These are phyloP conservation scores for Brachionus angularis DNA, from an alignment of 1,140 invertebrate species.

Conservation along the genomic window DNA sequence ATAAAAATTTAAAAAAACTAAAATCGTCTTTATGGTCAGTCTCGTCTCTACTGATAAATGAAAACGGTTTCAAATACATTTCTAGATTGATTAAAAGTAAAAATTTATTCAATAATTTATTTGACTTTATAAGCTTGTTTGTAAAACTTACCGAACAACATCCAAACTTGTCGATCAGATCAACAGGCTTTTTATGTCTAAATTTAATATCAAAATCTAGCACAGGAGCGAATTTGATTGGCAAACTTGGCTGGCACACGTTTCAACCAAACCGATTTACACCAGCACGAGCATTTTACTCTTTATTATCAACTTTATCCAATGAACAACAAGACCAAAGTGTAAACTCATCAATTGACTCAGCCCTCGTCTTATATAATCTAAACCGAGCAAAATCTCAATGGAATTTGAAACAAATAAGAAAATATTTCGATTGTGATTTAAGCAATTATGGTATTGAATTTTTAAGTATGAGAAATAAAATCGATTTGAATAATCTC, in stretches of 20 bases:
- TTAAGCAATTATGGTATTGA: slow-evolving; percentile 16
- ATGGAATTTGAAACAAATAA: background rate
- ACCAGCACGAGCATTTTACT: background rate
- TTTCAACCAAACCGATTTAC: slow-evolving; percentile 31
- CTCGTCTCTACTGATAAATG: background rate
- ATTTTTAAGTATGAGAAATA: background rate
- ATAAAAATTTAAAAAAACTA: slow-evolving; percentile 9
- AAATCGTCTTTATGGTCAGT: slow-evolving; percentile 17
- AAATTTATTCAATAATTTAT: slow-evolving; percentile 30
- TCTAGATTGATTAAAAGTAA: background rate
- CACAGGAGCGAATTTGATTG: slow-evolving; percentile 31
- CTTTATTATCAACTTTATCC: background rate
- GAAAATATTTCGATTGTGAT: slow-evolving; percentile 40
- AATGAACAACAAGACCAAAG: slow-evolving; percentile 6
- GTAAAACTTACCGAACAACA: slow-evolving; percentile 14
- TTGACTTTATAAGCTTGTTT: slow-evolving; percentile 8
- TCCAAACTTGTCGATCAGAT: slow-evolving; percentile 20
- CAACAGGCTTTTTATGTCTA: slow-evolving; percentile 11
- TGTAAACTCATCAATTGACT: slow-evolving; percentile 19
- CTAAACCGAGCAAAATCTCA: slow-evolving; percentile 6
- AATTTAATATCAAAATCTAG: slow-evolving; percentile 21
- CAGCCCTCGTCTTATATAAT: slow-evolving; percentile 21
- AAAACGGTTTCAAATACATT: slow-evolving; percentile 30
- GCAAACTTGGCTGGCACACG: slow-evolving; percentile 35
- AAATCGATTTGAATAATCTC: slow-evolving; percentile 2